These are phyloP conservation scores for Ammodytes dubius DNA, from an alignment of 2,113 vertebrate species.

Conservation along the genomic window DNA sequence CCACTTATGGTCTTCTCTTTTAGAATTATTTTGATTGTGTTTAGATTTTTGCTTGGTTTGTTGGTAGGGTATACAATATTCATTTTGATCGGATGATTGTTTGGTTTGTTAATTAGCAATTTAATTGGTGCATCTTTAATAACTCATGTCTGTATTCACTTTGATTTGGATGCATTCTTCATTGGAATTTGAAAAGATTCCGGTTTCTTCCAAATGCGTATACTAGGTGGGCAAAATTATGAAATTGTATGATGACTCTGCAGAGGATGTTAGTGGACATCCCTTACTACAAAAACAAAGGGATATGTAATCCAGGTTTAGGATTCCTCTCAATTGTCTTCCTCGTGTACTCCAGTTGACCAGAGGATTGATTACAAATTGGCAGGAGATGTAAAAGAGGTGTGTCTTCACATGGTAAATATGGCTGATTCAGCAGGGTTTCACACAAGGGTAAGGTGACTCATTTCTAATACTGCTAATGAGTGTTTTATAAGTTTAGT, in stretches of 20 bases:
- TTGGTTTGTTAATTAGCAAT: neutral
- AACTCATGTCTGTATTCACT: neutral
- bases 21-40: neutral
- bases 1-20: neutral
- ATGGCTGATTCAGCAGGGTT: slow-evolving; percentile 60
- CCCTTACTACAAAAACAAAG: neutral
- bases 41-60: neutral
- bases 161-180: neutral
- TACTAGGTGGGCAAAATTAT: neutral
- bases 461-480: slow-evolving; percentile 60
- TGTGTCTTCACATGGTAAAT: slow-evolving; percentile 29
- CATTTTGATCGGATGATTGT: neutral
- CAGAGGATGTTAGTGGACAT: neutral
- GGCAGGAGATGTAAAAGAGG: slow-evolving; percentile 41
- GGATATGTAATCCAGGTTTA: neutral
- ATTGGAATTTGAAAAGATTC: neutral
- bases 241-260: neutral
- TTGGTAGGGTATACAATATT: neutral
- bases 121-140: neutral
- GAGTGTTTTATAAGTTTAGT: slow-evolving; percentile 69
- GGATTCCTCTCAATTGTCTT: slow-evolving; percentile 21
- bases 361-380: slow-evolving; percentile 47
- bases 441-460: slow-evolving; percentile 58
- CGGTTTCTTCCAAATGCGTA: neutral
- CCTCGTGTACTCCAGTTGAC: slow-evolving; percentile 14